These are phyloP conservation scores for Hypselothyrea guttata DNA, from an alignment of 2,888 invertebrate species.

Conservation along the genomic window DNA sequence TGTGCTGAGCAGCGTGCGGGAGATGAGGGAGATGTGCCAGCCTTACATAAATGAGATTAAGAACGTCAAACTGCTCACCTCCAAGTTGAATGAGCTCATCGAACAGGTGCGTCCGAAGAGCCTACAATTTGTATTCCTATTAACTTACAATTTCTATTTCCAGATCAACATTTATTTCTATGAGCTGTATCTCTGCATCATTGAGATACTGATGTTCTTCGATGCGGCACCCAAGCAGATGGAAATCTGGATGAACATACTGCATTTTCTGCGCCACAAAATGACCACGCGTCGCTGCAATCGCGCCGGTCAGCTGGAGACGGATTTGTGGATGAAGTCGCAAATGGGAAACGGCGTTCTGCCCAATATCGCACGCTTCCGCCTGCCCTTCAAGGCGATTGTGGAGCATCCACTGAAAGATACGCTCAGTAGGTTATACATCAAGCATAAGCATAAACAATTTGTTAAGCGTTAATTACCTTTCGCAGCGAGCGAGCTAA, in stretches of 20 bases:
- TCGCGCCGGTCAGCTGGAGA: conserved; percentile 80
- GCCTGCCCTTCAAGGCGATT: conserved; percentile 81
- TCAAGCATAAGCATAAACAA: neutral
- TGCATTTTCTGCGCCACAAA: conserved; percentile 81
- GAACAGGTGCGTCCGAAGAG: conserved; percentile 62
- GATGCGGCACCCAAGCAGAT: conserved; percentile 79
- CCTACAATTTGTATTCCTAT: neutral
- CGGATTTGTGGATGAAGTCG: conserved; percentile 80
- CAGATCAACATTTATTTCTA: conserved; percentile 82
- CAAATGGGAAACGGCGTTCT: conserved; percentile 79
- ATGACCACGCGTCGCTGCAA: conserved; percentile 79
- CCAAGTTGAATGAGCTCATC: conserved; percentile 77
- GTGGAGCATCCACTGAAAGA: conserved; percentile 79
- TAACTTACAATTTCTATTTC: neutral
- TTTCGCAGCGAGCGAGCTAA: conserved; percentile 80
- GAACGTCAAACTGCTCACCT: conserved; percentile 75
- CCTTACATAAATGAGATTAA: conserved; percentile 81
- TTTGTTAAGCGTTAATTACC: neutral
- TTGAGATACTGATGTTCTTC: conserved; percentile 80
- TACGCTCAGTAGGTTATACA: conserved; percentile 67
- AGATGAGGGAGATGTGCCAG: conserved; percentile 77
- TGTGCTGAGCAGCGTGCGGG: conserved; percentile 72
- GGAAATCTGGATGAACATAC: conserved; percentile 80
- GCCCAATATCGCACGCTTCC: conserved; percentile 82
- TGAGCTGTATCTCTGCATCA: conserved; percentile 81